Evolutionary conservation across 2,888 invertebrate species (phyloP).

Genomic region (Spodoptera exigua): DNA sequence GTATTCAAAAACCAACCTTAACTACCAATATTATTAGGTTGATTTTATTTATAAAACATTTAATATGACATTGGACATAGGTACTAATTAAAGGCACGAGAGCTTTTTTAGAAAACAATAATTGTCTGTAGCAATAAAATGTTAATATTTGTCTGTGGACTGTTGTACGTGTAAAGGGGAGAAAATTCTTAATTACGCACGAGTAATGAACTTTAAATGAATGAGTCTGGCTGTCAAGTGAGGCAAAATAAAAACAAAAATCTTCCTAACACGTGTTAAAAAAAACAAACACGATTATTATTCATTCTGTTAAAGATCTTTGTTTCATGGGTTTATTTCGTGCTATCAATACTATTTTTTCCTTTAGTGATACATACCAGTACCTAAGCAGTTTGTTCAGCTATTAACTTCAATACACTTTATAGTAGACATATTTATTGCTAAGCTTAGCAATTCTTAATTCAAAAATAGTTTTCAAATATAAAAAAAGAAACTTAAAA

Average conservation of each 20-base stretch:
- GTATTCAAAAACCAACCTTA: background rate
- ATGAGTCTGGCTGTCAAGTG: conserved; percentile 27
- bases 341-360: background rate
- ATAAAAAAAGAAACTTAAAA: conserved; percentile 7
- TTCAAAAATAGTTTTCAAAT: background rate
- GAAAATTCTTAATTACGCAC: conserved; percentile 21
- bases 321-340: conserved; percentile 3
- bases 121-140: conserved; percentile 16
- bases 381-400: background rate
- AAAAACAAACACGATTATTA: conserved; percentile 1
- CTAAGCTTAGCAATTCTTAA: background rate
- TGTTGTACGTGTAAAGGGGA: conserved; percentile 10
- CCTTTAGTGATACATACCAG: too few relatives aligned
- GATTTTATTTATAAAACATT: conserved; percentile 4
- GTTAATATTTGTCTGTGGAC: conserved; percentile 11
- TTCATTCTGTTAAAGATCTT: conserved; percentile 10
- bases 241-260: conserved; percentile 18
- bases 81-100: too few relatives aligned
- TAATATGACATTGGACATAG: conserved; percentile 1
- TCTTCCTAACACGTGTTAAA: conserved; percentile 10
- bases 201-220: conserved; percentile 29
- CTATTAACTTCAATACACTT: conserved; percentile 1
- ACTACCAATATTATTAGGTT: background rate
- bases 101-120: background rate
- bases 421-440: conserved; percentile 3